These are phyloP conservation scores for Anabacerthia variegaticeps DNA, from an alignment of 2,797 vertebrate genomes.

Conservation along the genomic window DNA sequence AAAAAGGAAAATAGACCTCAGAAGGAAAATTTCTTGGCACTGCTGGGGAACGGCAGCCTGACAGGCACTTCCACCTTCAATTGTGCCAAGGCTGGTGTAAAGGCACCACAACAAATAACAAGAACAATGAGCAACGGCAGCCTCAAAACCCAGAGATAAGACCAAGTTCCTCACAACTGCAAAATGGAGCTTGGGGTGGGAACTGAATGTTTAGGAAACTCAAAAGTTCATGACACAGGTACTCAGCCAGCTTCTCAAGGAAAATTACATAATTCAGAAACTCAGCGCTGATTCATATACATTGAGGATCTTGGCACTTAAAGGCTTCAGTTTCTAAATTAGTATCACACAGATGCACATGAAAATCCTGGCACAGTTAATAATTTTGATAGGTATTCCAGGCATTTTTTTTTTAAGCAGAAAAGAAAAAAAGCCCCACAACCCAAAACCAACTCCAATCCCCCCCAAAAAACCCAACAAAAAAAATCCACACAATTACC, in stretches of 20 bases:
- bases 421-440: not conserved
- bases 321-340: not conserved
- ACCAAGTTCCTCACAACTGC: not conserved
- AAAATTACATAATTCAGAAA: not conserved
- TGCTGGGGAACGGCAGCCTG: not conserved
- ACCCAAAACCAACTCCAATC: not conserved
- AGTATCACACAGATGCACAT: not conserved
- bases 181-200: not conserved
- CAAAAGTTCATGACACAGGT: not conserved
- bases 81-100: not conserved
- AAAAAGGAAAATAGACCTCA: not conserved
- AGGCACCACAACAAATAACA: fast-evolving
- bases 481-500: not conserved
- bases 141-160: not conserved
- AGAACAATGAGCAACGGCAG: not conserved
- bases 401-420: not conserved
- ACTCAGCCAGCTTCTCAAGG: not conserved
- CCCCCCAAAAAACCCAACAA: fast-evolving
- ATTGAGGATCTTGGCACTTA: not conserved
- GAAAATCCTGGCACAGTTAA: conserved; percentile 1
- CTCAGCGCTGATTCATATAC: not conserved
- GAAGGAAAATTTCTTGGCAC: not conserved
- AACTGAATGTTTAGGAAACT: not conserved
- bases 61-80: not conserved
- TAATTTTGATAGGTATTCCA: not conserved